Evolutionary conservation across 2,797 vertebrate species (phyloP).

Genomic region (Falco concolor): DNA sequence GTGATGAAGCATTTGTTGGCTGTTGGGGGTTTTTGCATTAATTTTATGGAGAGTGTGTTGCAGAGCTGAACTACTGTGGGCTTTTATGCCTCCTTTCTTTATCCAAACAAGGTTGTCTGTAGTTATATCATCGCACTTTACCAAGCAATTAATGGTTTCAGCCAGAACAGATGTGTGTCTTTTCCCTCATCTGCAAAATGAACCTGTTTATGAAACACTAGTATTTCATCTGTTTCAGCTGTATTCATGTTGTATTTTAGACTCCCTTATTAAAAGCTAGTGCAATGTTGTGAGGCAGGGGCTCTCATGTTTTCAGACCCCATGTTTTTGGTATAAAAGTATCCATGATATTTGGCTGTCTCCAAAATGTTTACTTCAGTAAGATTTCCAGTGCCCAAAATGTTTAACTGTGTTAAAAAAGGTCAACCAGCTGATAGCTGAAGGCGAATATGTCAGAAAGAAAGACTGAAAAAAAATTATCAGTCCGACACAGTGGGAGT

Average conservation of each 20-base stretch:
- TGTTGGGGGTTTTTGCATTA: neutral
- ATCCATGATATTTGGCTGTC: constrained; percentile 16
- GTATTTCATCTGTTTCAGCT: neutral
- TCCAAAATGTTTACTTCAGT: constrained; percentile 43
- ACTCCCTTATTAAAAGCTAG: neutral
- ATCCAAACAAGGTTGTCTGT: neutral
- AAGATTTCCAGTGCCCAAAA: constrained; percentile 42
- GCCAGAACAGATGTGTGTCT: neutral
- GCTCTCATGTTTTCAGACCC: neutral
- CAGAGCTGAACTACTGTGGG: neutral
- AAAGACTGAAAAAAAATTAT: constrained; percentile 63
- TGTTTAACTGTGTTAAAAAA: constrained; percentile 38
- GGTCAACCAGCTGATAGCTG: constrained; percentile 64
- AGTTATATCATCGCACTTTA: neutral
- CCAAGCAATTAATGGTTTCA: neutral
- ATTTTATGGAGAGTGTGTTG: neutral
- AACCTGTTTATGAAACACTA: neutral
- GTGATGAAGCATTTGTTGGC: neutral
- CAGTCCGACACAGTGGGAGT: constrained; percentile 62
- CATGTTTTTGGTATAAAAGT: neutral
- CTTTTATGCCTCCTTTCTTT: neutral
- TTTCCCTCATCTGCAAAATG: neutral
- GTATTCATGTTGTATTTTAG: neutral
- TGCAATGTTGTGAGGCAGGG: neutral
- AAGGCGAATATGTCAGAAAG: constrained; percentile 62